Conservation (phyloP, 2,888 invertebrate genomes). For the Pristionchus exspectatus region DNA sequence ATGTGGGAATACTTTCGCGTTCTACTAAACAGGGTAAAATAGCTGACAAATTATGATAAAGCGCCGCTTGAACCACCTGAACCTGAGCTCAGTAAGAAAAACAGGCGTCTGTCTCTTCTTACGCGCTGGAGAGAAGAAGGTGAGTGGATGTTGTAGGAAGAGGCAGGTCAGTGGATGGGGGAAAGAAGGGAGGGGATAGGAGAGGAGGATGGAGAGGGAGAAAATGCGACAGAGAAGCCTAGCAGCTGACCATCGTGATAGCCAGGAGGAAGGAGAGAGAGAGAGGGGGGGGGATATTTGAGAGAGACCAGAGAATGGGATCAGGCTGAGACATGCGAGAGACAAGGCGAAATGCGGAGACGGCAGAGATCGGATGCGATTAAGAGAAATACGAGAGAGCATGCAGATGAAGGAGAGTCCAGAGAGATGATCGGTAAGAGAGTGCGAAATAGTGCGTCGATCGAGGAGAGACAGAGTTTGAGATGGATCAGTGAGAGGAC, state of each 20-base stretch:
- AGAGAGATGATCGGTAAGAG: neutral
- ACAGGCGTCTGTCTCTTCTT: neutral
- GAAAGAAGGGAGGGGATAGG: neutral
- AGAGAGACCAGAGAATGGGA: neutral
- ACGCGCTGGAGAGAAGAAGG: neutral
- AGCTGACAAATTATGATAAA: too few relatives aligned
- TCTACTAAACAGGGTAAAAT: too few relatives aligned
- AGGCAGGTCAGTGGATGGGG: neutral
- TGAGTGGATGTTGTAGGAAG: neutral
- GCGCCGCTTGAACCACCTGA: too few relatives aligned
- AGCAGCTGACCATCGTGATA: constrained; percentile 48
- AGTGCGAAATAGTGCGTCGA: neutral
- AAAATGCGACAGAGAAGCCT: constrained; percentile 1
- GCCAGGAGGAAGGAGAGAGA: neutral
- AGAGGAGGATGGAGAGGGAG: neutral
- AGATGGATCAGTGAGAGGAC: constrained; percentile 27
- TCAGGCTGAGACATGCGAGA: too few relatives aligned
- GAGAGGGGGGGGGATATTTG: neutral
- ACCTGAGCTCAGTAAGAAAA: neutral
- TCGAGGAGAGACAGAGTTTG: neutral
- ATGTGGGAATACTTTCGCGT: too few relatives aligned
- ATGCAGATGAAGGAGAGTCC: neutral
- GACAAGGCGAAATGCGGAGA: neutral
- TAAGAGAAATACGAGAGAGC: neutral
- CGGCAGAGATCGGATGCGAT: too few relatives aligned